Evolutionary conservation across 2,797 vertebrate species (phyloP).

Genomic region (Falco cherrug): DNA sequence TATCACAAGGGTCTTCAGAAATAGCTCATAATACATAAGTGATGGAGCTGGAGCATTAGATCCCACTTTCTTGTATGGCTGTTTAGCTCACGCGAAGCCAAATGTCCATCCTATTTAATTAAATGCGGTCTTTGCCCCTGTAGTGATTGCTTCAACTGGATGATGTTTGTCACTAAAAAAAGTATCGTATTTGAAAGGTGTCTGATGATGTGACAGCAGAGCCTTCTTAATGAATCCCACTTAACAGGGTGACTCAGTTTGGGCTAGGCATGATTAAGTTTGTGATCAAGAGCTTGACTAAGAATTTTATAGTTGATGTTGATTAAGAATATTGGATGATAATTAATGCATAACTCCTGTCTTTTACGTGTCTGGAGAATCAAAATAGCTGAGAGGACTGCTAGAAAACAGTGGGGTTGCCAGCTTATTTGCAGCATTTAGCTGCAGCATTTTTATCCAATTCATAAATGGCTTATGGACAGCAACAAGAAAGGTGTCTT

Average conservation of each 20-base stretch:
- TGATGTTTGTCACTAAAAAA: slow-evolving; percentile 19
- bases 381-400: not conserved
- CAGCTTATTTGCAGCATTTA: not conserved
- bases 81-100: not conserved
- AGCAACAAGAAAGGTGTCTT: not conserved
- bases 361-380: slow-evolving; percentile 48
- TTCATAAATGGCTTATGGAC: not conserved
- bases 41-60: not conserved
- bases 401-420: not conserved
- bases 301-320: slow-evolving; percentile 55
- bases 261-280: slow-evolving; percentile 62
- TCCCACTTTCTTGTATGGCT: not conserved
- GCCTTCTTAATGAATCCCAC: slow-evolving; percentile 37
- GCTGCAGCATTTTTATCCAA: not conserved
- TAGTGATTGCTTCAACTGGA: not conserved
- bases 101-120: not conserved
- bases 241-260: slow-evolving; percentile 50
- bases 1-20: not conserved
- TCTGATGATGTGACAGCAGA: slow-evolving; percentile 5
- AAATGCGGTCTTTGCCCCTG: not conserved
- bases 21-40: rapidly evolving
- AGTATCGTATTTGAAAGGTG: not conserved
- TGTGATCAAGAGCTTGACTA: slow-evolving; percentile 58
- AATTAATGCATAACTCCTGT: slow-evolving; percentile 54
- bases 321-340: slow-evolving; percentile 58